phyloP scores from a whole-genome alignment of 2,888 invertebrate genomes.

The Xylota sylvarum region DNA sequence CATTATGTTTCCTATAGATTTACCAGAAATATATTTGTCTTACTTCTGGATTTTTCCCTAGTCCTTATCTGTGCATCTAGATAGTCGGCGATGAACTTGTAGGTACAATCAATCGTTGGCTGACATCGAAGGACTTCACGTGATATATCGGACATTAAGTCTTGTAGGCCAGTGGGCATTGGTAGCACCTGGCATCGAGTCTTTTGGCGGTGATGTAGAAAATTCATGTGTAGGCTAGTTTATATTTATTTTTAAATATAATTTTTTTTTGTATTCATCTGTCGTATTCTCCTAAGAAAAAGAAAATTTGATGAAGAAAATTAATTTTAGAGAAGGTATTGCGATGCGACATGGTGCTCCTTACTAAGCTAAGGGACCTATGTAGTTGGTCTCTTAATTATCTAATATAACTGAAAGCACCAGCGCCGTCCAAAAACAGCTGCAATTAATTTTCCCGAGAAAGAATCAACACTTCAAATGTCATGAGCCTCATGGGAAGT shows the following conservation, averaged over 20 bases:
- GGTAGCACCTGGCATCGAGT: constrained; percentile 81
- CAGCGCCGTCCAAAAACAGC: no score
- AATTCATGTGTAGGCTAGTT: constrained; percentile 80
- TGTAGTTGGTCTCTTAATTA: no score
- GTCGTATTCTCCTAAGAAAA: no score
- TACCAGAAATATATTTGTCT: background rate
- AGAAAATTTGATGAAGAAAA: no score
- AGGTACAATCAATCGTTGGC: constrained; percentile 86
- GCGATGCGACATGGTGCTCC: no score
- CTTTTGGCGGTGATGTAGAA: constrained; percentile 81
- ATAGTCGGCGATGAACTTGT: constrained; percentile 89
- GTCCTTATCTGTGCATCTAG: constrained; percentile 88
- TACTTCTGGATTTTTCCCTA: constrained; percentile 86
- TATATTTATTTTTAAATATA: background rate
- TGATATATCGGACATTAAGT: constrained; percentile 90
- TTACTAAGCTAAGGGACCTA: no score
- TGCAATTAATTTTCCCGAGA: no score
- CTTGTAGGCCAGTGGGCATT: constrained; percentile 89
- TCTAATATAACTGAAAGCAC: no score
- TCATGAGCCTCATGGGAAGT: no score
- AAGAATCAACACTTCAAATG: no score
- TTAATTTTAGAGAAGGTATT: no score
- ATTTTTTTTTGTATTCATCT: background rate
- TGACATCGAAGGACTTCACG: constrained; percentile 90
- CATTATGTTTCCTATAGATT: background rate